Percentiles rank a stretch among this genome's conserved stretches.
Conservation (phyloP, 1,140 invertebrate genomes). For the Papilio helenus region DNA sequence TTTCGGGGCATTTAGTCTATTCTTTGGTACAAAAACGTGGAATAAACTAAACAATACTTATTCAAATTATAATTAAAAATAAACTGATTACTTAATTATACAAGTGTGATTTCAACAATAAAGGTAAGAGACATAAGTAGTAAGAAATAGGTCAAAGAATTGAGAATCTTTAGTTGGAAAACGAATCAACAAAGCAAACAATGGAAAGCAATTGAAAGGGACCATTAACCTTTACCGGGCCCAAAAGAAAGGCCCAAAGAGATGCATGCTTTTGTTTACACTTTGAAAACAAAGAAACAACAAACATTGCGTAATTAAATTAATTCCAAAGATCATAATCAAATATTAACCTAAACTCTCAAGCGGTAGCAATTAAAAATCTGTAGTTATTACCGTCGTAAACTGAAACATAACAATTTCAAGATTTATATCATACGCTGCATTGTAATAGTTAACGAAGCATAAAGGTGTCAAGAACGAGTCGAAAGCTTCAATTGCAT, state of each 20-base stretch:
- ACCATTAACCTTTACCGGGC: conserved; percentile 9
- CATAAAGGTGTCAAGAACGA: conserved; percentile 12
- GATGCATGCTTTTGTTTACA: conserved; percentile 10
- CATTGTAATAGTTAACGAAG: not conserved
- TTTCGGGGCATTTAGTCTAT: too few species aligned
- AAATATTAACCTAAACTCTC: not conserved
- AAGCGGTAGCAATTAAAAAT: not conserved
- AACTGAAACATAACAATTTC: not conserved
- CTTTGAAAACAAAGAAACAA: not conserved
- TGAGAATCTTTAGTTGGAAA: conserved; percentile 11
- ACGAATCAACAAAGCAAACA: conserved; percentile 14
- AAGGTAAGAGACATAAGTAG: not conserved
- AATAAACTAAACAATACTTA: not conserved
- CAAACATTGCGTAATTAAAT: not conserved
- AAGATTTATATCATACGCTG: not conserved
- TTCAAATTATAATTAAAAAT: not conserved
- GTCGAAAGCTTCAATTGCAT: conserved; percentile 1
- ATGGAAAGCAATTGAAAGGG: conserved; percentile 8
- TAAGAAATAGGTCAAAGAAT: not conserved
- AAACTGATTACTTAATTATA: not conserved
- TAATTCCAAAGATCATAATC: not conserved
- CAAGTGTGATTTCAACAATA: not conserved
- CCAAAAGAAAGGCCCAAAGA: not conserved
- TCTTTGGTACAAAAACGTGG: not conserved
- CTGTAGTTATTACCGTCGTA: not conserved